A percentile compares a stretch with the other conserved stretches of the same genome.
phyloP scores from a whole-genome alignment of 2,888 invertebrate genomes.

The Sinelater perroti region DNA sequence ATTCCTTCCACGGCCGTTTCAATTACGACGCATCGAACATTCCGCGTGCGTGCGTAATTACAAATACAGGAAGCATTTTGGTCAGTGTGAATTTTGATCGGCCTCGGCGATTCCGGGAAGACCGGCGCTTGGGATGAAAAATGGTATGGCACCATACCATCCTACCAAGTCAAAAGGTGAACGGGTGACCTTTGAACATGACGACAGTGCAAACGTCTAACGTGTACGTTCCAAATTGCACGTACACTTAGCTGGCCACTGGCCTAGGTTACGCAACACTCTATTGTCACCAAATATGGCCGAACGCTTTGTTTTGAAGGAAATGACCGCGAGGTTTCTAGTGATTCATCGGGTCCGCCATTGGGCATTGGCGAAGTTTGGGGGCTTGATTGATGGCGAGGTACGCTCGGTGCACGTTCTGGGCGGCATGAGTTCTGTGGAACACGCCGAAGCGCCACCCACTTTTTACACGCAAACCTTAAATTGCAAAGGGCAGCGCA shows the following conservation, averaged over 20 bases:
- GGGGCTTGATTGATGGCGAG: no score
- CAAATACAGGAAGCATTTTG: not conserved
- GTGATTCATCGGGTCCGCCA: no score
- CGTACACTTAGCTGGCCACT: not conserved
- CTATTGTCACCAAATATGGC: not conserved
- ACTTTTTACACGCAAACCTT: conserved; percentile 25
- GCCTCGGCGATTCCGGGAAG: no score
- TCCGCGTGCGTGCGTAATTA: not conserved
- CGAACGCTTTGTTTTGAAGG: no score
- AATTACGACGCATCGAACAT: no score
- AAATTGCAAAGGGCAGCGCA: conserved; percentile 13
- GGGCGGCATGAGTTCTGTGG: no score
- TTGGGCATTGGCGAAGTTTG: no score
- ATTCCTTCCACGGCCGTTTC: no score
- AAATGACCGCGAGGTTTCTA: no score
- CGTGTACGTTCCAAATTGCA: not conserved
- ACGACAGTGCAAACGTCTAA: not conserved
- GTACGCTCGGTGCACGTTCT: no score
- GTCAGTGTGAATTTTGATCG: not conserved
- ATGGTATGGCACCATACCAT: no score
- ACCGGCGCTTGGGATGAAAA: no score
- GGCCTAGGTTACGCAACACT: not conserved
- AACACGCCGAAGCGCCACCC: conserved; percentile 11
- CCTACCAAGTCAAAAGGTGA: not conserved
- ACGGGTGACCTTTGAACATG: conserved; percentile 5